Conservation (phyloP, 2,113 vertebrate genomes). For the Orthonyx spaldingii region DNA sequence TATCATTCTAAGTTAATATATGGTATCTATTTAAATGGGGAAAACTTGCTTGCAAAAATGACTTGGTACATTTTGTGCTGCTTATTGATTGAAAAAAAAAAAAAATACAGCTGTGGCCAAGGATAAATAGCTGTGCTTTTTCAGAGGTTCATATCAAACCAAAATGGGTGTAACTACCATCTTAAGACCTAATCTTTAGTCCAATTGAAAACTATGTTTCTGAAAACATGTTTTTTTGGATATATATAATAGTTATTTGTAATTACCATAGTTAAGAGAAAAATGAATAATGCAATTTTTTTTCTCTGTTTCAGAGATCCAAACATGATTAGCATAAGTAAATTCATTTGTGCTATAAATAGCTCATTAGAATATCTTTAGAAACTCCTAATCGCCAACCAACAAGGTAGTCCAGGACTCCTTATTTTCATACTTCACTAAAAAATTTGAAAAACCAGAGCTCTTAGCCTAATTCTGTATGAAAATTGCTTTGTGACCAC, state of each 20-base stretch:
- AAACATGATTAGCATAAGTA: not conserved
- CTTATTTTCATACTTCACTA: not conserved
- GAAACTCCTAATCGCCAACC: not conserved
- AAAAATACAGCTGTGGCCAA: not conserved
- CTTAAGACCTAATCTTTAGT: not conserved
- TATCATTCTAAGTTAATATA: slow-evolving; percentile 49
- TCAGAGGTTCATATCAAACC: not conserved
- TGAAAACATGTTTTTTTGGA: not conserved
- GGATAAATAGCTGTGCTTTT: not conserved
- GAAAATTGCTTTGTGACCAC: not conserved
- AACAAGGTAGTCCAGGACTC: not conserved
- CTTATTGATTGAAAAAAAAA: not conserved
- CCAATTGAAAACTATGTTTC: not conserved
- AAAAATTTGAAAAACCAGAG: not conserved
- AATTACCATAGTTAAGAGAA: slow-evolving; percentile 13
- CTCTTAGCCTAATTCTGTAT: not conserved
- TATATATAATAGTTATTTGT: not conserved
- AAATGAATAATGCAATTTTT: not conserved
- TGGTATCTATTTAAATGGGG: slow-evolving; percentile 21
- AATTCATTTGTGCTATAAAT: slow-evolving; percentile 3
- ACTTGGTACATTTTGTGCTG: not conserved
- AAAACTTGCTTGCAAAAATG: slow-evolving; percentile 48
- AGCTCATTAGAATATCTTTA: not conserved
- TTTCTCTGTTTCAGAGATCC: not conserved
- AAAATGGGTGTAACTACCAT: not conserved